Conservation (phyloP, 2,888 invertebrate genomes). For the Nematopogon swammerdamellus region DNA sequence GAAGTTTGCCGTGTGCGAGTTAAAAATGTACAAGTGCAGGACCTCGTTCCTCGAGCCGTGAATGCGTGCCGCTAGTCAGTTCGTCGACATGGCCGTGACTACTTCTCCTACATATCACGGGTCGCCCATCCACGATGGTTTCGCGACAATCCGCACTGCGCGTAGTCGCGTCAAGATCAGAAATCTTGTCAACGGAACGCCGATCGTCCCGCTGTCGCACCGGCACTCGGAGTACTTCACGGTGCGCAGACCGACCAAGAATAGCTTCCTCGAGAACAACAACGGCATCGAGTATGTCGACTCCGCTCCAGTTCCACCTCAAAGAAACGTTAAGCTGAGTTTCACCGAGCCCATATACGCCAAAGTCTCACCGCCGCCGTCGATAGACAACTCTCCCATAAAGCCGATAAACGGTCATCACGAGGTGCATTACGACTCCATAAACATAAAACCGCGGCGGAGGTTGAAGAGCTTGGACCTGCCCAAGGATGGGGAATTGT, state of each 20-base stretch:
- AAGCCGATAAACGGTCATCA: constrained; percentile 29
- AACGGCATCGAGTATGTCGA: constrained; percentile 37
- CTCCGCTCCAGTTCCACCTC: constrained; percentile 19
- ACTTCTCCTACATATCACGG: constrained; percentile 44
- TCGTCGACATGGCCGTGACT: constrained; percentile 35
- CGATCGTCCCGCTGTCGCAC: constrained; percentile 40
- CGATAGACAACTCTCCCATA: constrained; percentile 35
- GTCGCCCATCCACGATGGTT: constrained; percentile 77
- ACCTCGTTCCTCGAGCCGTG: background rate
- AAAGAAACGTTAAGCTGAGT: constrained; percentile 32
- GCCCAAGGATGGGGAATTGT: constrained; percentile 28
- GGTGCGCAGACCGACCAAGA: constrained; percentile 40
- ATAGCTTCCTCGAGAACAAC: constrained; percentile 38
- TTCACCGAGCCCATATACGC: constrained; percentile 49
- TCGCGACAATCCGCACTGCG: constrained; percentile 77
- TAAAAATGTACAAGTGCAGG: constrained; percentile 8
- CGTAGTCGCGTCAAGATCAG: constrained; percentile 49
- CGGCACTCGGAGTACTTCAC: constrained; percentile 52
- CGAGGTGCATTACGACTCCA: constrained; percentile 47
- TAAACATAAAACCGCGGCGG: constrained; percentile 45
- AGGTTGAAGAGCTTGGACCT: constrained; percentile 44
- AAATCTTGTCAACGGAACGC: constrained; percentile 43
- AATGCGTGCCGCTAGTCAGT: background rate
- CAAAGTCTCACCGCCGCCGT: constrained; percentile 40
- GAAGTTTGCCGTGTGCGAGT: background rate